These are phyloP conservation scores for Drosophila mulleri DNA, from an alignment of 2,888 invertebrate genomes.

Conservation along the genomic window DNA sequence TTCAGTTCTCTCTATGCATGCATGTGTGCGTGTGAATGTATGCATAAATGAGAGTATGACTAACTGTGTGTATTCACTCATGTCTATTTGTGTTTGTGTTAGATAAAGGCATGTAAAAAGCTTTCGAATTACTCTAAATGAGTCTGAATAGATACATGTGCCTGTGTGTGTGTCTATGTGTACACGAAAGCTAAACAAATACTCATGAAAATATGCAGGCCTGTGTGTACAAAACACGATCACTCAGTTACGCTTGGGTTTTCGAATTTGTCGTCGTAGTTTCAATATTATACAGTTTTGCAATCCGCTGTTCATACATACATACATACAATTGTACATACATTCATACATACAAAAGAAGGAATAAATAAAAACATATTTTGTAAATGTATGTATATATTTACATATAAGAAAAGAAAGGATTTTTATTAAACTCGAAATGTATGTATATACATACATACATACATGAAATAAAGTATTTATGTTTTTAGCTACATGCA, in stretches of 20 bases:
- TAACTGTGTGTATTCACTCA: conserved; percentile 31
- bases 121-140: conserved; percentile 63
- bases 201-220: conserved; percentile 32
- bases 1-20: conserved; percentile 47
- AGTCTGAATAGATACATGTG: conserved; percentile 42
- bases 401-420: conserved; percentile 1
- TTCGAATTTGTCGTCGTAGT: conserved; percentile 61
- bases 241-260: conserved; percentile 62
- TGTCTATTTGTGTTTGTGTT: conserved; percentile 38
- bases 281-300: conserved; percentile 35
- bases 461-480: neutral
- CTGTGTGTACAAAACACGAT: conserved; percentile 43
- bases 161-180: neutral
- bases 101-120: conserved; percentile 62
- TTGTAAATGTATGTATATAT: neutral
- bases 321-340: conserved; percentile 5
- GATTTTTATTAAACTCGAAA: neutral
- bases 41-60: conserved; percentile 7
- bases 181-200: conserved; percentile 62
- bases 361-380: conserved; percentile 5
- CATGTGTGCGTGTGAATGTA: neutral
- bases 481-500: conserved; percentile 19
- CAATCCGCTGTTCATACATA: conserved; percentile 18
- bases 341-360: neutral
- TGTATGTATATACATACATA: neutral